Evolutionary conservation across 2,888 invertebrate species (phyloP).

Genomic region (Charanyca ferruginea): DNA sequence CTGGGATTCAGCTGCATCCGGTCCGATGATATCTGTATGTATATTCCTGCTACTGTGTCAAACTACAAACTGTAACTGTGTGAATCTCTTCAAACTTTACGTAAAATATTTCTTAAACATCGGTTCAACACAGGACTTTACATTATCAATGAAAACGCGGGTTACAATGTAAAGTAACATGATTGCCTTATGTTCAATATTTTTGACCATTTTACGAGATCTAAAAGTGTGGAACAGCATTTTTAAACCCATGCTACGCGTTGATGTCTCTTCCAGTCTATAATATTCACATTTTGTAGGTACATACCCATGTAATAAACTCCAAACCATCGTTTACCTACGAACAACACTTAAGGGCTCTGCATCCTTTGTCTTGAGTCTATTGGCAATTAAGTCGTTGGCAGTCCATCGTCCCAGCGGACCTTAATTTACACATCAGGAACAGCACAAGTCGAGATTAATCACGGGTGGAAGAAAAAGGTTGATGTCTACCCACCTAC

Average conservation of each 20-base stretch:
- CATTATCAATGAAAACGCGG: no score
- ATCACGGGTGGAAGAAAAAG: constrained; percentile 26
- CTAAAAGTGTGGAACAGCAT: no score
- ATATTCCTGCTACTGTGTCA: no score
- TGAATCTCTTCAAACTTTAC: no score
- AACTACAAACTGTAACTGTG: no score
- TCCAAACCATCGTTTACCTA: constrained; percentile 21
- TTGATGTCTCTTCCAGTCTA: background rate
- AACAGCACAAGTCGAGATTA: constrained; percentile 40
- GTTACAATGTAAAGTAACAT: no score
- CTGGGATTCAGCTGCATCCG: no score
- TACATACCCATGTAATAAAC: constrained; percentile 13
- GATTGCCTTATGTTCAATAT: no score
- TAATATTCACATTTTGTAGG: background rate
- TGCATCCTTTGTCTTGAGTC: constrained; percentile 9
- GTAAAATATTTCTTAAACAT: no score
- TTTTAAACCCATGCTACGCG: background rate
- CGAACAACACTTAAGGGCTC: constrained; percentile 10
- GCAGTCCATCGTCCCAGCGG: constrained; percentile 15
- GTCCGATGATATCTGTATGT: no score
- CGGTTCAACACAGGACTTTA: no score
- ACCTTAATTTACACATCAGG: constrained; percentile 48
- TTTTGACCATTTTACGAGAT: no score
- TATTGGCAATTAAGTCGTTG: constrained; percentile 36
- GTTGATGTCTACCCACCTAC: constrained; percentile 7